Percentiles rank a stretch among this genome's conserved stretches.
Conservation (phyloP, 2,113 vertebrate species). For the Microcebus griseorufus region DNA sequence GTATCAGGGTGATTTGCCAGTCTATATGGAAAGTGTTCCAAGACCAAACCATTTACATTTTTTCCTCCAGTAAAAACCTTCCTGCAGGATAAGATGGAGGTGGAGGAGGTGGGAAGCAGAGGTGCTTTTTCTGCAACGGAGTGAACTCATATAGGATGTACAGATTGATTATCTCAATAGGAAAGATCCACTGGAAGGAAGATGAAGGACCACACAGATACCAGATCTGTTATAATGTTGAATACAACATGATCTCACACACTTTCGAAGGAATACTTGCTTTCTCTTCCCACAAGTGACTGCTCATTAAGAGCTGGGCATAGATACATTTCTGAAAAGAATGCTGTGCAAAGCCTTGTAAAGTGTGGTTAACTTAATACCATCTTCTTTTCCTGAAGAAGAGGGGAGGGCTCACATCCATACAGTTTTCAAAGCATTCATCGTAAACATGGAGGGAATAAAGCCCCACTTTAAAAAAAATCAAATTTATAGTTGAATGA, state of each 20-base stretch:
- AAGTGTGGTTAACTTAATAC: not conserved
- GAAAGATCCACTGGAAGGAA: not conserved
- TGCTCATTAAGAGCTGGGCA: not conserved
- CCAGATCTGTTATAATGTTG: not conserved
- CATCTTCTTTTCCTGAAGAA: not conserved
- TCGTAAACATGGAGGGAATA: not conserved
- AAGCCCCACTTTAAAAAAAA: not conserved
- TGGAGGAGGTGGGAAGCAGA: not conserved
- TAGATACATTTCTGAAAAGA: constrained; percentile 22
- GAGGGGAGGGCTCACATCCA: not conserved
- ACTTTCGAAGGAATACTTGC: not conserved
- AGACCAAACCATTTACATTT: not conserved
- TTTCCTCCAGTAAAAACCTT: not conserved
- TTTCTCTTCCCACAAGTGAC: not conserved
- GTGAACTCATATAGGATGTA: not conserved
- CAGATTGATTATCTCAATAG: not conserved
- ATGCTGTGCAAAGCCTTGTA: not conserved
- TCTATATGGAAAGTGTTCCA: not conserved
- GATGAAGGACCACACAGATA: not conserved
- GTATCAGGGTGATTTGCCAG: not conserved
- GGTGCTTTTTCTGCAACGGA: not conserved
- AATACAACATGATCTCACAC: not conserved
- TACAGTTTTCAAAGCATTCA: constrained; percentile 18
- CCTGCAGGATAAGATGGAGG: not conserved
- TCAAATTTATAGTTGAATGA: not conserved